Percentiles rank a stretch among this genome's conserved stretches.
Conservation (phyloP, 2,113 vertebrate genomes). For the Thryonomys swinderianus region DNA sequence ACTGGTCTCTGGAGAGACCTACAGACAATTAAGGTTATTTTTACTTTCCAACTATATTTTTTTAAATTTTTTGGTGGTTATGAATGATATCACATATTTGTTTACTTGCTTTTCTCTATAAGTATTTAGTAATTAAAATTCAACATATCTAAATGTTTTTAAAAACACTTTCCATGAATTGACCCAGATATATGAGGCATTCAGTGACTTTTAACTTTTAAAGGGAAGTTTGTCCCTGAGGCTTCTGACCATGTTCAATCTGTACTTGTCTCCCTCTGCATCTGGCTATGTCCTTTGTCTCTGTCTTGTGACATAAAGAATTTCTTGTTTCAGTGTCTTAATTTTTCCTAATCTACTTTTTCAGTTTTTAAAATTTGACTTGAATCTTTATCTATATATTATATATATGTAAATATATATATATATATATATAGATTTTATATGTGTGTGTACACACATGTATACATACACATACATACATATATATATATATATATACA, state of each 20-base stretch:
- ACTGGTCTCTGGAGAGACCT: background rate
- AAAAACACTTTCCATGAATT: background rate
- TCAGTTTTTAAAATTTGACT: no score
- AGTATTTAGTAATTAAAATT: background rate
- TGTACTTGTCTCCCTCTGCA: background rate
- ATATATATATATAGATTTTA: no score
- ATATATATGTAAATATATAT: no score
- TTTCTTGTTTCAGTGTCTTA: background rate
- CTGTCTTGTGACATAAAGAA: background rate
- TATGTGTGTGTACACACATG: no score
- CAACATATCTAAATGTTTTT: background rate
- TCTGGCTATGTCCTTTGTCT: background rate
- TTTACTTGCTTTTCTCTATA: conserved; percentile 3
- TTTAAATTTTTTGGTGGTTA: conserved; percentile 22
- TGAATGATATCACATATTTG: background rate
- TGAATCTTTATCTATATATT: no score
- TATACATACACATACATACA: no score
- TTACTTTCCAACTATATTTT: background rate
- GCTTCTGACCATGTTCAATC: background rate
- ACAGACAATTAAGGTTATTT: background rate
- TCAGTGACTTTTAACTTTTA: background rate
- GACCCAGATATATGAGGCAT: background rate
- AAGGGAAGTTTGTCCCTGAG: background rate
- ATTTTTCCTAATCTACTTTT: background rate
- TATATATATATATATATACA: no score